phyloP scores from a whole-genome alignment of 2,113 vertebrate species.

The Amia ocellicauda region DNA sequence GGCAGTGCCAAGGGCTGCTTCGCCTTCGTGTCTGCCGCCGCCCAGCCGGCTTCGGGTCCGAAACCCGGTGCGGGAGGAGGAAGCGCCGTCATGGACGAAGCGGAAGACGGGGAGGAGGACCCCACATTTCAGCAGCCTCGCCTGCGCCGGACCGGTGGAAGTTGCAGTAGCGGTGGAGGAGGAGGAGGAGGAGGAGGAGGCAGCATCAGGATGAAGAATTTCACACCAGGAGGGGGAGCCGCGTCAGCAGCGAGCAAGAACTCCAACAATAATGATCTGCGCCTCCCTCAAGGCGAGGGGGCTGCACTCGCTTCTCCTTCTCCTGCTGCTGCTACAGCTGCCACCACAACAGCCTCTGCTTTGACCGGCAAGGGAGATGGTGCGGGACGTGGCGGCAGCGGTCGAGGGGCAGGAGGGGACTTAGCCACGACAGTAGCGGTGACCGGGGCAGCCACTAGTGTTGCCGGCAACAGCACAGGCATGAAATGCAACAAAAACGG shows the following conservation, averaged over 20 bases:
- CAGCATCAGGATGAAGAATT: constrained; percentile 51
- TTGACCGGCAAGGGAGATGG: constrained; percentile 49
- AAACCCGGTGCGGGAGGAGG: constrained; percentile 33
- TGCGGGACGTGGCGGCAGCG: constrained; percentile 46
- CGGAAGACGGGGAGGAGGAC: constrained; percentile 59
- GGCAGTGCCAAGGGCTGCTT: constrained; percentile 38
- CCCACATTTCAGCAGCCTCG: constrained; percentile 55
- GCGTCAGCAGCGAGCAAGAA: constrained; percentile 50
- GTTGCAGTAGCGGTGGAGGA: constrained; percentile 36
- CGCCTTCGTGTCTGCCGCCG: constrained; percentile 35
- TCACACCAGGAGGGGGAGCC: constrained; percentile 63
- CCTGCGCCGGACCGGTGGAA: constrained; percentile 46
- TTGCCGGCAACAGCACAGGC: constrained; percentile 48
- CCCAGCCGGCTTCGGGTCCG: constrained; percentile 35
- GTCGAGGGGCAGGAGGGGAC: constrained; percentile 49
- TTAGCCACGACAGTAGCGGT: constrained; percentile 39
- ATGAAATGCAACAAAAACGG: constrained; percentile 77
- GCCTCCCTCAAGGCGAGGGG: constrained; percentile 46
- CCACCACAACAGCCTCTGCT: constrained; percentile 41
- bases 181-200: constrained; percentile 49
- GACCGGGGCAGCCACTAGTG: constrained; percentile 48
- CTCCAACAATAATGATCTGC: constrained; percentile 55
- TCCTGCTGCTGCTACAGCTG: no score
- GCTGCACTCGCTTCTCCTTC: constrained; percentile 35
- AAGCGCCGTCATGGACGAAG: constrained; percentile 54